Percentiles rank a stretch among this genome's conserved stretches.
phyloP scores from a whole-genome alignment of 1,140 invertebrate species.

The Chironomus striatipennis region DNA sequence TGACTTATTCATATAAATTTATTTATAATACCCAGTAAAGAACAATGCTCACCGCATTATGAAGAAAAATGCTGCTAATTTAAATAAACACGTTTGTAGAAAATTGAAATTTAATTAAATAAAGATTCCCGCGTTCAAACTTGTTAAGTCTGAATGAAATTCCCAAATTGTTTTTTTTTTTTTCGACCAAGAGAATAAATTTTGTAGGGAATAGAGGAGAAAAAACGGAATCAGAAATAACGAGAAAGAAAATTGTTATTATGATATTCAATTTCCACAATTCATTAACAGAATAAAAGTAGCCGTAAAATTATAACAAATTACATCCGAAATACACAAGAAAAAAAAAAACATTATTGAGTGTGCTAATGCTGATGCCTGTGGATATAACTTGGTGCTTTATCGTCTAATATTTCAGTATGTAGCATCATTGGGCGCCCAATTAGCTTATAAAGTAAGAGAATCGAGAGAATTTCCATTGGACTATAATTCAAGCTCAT shows the following conservation, averaged over 20 bases:
- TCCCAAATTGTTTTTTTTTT: neutral
- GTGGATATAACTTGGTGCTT: neutral
- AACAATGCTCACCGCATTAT: too few species aligned
- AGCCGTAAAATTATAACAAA: slow-evolving; percentile 20
- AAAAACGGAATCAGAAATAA: slow-evolving; percentile 8
- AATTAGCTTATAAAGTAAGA: neutral
- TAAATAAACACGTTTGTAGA: slow-evolving; percentile 2
- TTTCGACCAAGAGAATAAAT: neutral
- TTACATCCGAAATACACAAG: slow-evolving; percentile 23
- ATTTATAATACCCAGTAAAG: too few species aligned
- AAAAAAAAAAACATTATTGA: slow-evolving; percentile 2
- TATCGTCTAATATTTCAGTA: neutral
- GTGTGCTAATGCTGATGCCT: neutral
- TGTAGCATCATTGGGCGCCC: neutral
- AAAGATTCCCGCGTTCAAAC: neutral
- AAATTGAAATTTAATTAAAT: neutral
- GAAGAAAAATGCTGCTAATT: neutral
- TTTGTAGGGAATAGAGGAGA: neutral
- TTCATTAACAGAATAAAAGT: slow-evolving; percentile 8
- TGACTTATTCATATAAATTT: too few species aligned
- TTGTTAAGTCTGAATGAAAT: neutral
- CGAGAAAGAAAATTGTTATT: slow-evolving; percentile 21
- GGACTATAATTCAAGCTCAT: neutral
- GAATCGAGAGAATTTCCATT: neutral
- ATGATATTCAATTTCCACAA: slow-evolving; percentile 24